Percentiles rank a stretch among this genome's conserved stretches.
Conservation (phyloP, 1,140 invertebrate species). For the Himalopsyche phryganea region DNA sequence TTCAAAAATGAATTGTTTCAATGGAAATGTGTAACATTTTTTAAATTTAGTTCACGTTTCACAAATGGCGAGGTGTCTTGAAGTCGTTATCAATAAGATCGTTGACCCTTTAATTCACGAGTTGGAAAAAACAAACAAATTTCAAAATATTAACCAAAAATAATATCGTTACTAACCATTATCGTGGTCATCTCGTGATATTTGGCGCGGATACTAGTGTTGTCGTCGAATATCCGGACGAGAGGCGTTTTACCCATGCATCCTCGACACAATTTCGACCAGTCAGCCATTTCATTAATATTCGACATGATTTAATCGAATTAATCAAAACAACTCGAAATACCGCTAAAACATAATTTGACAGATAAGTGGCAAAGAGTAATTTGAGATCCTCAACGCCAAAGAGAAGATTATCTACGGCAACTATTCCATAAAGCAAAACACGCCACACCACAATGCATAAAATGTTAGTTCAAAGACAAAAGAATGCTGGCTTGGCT, state of each 20-base stretch:
- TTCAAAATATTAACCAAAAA: not conserved
- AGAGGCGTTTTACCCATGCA: conserved; percentile 44
- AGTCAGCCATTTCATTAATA: conserved; percentile 45
- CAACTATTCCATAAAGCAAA: conserved; percentile 39
- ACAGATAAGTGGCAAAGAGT: conserved; percentile 26
- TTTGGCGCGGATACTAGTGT: conserved; percentile 41
- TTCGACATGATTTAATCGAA: conserved; percentile 3
- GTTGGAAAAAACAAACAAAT: not conserved
- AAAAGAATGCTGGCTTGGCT: not conserved
- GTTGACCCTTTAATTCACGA: not conserved
- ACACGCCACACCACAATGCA: conserved; percentile 16
- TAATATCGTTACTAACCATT: conserved; percentile 37
- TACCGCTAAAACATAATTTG: not conserved
- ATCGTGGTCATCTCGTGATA: conserved; percentile 46
- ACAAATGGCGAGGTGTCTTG: no score
- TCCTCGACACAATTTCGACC: conserved; percentile 47
- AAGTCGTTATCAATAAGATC: no score
- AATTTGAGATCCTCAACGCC: conserved; percentile 36
- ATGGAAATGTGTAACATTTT: no score
- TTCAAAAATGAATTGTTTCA: no score
- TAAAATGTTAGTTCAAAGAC: not conserved
- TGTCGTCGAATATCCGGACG: conserved; percentile 42
- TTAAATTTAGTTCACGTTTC: no score
- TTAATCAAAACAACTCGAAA: no score
- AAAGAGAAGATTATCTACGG: conserved; percentile 55